Percentiles rank a stretch among this genome's conserved stretches.
These are phyloP conservation scores for Muscicapa striata DNA, from an alignment of 2,797 vertebrate species.

Conservation along the genomic window DNA sequence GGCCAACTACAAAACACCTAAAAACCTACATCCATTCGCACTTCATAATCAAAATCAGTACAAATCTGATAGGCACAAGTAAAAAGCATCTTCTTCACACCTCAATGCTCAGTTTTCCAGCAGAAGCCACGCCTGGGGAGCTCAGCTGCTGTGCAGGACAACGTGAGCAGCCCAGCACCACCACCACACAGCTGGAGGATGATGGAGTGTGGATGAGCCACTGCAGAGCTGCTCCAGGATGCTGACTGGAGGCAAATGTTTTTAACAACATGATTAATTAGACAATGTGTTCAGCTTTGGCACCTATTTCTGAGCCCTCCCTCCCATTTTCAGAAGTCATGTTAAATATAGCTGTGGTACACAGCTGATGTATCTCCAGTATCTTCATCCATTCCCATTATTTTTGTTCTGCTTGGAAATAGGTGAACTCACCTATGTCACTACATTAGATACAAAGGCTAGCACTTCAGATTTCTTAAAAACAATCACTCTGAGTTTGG, in stretches of 20 bases:
- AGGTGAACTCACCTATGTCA: slow-evolving; percentile 25
- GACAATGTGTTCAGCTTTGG: slow-evolving; percentile 47
- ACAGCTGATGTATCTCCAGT: background rate
- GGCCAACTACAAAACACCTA: background rate
- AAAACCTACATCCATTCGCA: background rate
- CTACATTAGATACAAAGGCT: slow-evolving; percentile 45
- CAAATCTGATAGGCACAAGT: slow-evolving; percentile 58
- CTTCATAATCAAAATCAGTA: slow-evolving; percentile 13
- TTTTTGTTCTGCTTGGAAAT: background rate
- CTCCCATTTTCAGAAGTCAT: background rate
- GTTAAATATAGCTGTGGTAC: background rate
- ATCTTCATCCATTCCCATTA: background rate
- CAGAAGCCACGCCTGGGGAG: background rate
- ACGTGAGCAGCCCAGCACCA: background rate
- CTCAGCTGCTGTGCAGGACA: background rate
- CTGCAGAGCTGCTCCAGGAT: background rate
- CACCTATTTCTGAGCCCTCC: slow-evolving; percentile 52
- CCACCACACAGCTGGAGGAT: background rate
- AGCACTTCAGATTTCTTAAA: slow-evolving; percentile 50
- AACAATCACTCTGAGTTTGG: slow-evolving; percentile 51
- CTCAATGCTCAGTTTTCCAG: background rate
- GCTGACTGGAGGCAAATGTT: background rate
- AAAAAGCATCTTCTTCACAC: slow-evolving; percentile 56
- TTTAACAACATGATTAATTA: background rate
- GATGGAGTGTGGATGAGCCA: background rate